phyloP scores from a whole-genome alignment of 2,113 vertebrate genomes.

The Silurus meridionalis region DNA sequence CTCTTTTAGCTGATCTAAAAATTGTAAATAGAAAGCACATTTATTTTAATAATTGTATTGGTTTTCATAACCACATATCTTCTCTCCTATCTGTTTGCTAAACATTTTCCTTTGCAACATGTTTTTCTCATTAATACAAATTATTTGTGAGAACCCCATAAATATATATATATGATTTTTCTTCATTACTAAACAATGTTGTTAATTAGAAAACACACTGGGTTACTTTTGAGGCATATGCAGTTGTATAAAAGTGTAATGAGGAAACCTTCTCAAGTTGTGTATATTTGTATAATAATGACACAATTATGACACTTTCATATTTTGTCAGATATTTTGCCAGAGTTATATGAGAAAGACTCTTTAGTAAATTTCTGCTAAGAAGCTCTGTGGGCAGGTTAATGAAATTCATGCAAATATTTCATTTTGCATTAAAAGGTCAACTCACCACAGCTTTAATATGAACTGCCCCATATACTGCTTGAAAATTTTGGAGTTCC shows the following conservation, averaged over 20 bases:
- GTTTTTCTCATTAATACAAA: not conserved
- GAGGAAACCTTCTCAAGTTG: not conserved
- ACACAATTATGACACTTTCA: not conserved
- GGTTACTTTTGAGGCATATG: constrained; percentile 7
- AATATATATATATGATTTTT: not conserved
- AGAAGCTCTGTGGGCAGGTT: not conserved
- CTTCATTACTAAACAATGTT: not conserved
- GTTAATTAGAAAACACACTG: not conserved
- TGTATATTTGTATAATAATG: constrained; percentile 29
- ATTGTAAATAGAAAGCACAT: constrained; percentile 54
- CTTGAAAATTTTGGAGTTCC: constrained; percentile 38
- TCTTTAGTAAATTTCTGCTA: constrained; percentile 31
- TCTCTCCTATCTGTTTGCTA: constrained; percentile 6
- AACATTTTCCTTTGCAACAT: constrained; percentile 7
- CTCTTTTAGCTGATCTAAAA: constrained; percentile 52
- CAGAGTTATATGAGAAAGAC: not conserved
- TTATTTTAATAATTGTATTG: constrained; percentile 48
- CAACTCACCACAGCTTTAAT: constrained; percentile 27
- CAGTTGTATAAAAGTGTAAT: constrained; percentile 22
- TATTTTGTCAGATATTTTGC: constrained; percentile 11
- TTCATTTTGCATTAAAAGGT: constrained; percentile 22
- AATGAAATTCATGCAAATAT: constrained; percentile 20
- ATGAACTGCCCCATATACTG: constrained; percentile 28
- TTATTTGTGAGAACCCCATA: not conserved
- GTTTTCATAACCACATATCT: not conserved